A percentile compares a stretch with the other conserved stretches of the same genome.
phyloP scores from a whole-genome alignment of 23 tunicate species.

The Botrylloides violaceus region DNA sequence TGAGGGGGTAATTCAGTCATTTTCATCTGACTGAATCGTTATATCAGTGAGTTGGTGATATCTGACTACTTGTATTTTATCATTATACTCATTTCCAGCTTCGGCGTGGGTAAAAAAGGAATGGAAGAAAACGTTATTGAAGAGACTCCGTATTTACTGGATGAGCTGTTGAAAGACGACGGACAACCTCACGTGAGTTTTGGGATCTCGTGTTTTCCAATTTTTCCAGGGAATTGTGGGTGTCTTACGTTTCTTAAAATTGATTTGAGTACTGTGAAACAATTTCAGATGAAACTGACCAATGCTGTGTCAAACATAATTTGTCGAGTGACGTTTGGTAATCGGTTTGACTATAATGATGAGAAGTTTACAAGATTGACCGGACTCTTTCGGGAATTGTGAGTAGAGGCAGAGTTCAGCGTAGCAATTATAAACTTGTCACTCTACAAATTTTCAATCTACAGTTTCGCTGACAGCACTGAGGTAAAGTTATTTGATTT shows the following conservation, averaged over 20 bases:
- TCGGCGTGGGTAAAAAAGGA: constrained; percentile 11
- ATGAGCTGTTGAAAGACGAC: background rate
- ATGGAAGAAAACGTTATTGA: constrained; percentile 19
- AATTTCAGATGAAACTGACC: background rate
- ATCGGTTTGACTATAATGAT: constrained; percentile 3
- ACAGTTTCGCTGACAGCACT: too few species aligned
- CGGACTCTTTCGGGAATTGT: background rate
- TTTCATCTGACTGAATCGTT: too few species aligned
- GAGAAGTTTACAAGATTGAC: background rate
- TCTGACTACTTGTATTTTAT: too few species aligned
- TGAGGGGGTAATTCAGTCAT: too few species aligned
- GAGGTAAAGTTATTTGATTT: too few species aligned
- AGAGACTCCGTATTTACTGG: constrained; percentile 5
- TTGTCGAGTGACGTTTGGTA: constrained; percentile 9
- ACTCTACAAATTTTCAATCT: background rate
- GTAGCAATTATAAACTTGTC: background rate
- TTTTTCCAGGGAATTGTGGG: too few species aligned
- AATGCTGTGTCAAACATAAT: constrained; percentile 19
- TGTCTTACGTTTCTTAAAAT: too few species aligned
- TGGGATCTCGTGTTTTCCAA: too few species aligned
- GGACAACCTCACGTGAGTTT: background rate
- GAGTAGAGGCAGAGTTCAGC: background rate
- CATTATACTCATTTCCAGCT: too few species aligned
- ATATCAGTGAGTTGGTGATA: too few species aligned
- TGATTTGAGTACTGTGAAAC: too few species aligned